Base-by-base conservation (phyloP, 1,140 invertebrate genomes). In the Magallana angulata region DNA sequence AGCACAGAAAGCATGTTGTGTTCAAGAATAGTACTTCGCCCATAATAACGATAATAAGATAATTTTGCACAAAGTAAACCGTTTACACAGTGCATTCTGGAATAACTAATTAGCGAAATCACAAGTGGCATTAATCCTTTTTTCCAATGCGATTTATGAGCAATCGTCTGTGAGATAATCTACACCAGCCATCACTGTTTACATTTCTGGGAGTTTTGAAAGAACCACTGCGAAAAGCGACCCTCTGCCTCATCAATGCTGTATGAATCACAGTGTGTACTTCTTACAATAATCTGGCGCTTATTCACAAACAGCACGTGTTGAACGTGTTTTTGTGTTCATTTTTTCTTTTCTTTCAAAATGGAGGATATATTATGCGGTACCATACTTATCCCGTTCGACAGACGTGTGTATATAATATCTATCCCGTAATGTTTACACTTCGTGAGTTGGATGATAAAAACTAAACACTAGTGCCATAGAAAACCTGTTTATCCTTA, bases 281-380 rank as follows among this genome's bases (percentile, higher is more conserved):
- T 76, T 24, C 68, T 18, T 76, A 76, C 68, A 76, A 76, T 76
- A 71, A 36, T 76, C 11, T 8, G 24, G 30, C 36, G 68, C 36
- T 76, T 76, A 30, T 30, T 76, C 68, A 36, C 36, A 76, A 76
- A 18, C 24, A 76, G 68, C 68, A 76, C 68, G 68, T 76, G 68
- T 48, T 48, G 36, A 48, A 5, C 36, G 36, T 48, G 36, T 48
- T 48, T 48, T 48, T 48, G 36, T 48, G 36, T 48, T 48, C 36
- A 48, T 48, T 48, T 30, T 18, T 62, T 62, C 5, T 62, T 76
- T 76, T 76, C 36, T 76, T 30, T 76, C 68, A 76, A 76, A 76
- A 76, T 76, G 68, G 68, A 30, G 68, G 68, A 76, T 64, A n/a
- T 5, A 76, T 76, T 76, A 30, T 76, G 14, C 18, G 36, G 7